Conservation (phyloP, 2,113 vertebrate genomes). For the Myodes glareolus region DNA sequence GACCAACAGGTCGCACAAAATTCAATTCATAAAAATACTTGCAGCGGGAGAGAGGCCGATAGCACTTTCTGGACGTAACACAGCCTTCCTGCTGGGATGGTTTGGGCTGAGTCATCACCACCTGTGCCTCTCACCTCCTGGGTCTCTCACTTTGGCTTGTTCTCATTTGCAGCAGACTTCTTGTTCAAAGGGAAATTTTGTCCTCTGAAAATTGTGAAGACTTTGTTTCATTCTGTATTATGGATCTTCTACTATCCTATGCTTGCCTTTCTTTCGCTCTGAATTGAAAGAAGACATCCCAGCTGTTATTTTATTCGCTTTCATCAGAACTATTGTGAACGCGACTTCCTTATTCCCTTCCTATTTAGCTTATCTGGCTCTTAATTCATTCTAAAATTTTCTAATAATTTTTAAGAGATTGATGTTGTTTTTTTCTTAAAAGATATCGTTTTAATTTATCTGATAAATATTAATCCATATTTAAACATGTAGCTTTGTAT, state of each 20-base stretch:
- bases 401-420: neutral
- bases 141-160: neutral
- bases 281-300: neutral
- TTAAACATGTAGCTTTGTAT: neutral
- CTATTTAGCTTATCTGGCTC: neutral
- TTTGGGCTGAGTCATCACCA: fast-evolving
- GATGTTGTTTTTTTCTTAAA: neutral
- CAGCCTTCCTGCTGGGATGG: neutral
- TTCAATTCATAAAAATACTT: neutral
- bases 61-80: neutral
- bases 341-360: neutral
- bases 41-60: no score
- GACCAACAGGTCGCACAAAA: neutral
- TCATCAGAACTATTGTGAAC: neutral
- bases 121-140: neutral
- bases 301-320: neutral
- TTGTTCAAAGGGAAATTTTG: neutral
- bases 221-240: neutral
- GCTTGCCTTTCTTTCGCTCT: neutral
- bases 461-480: neutral
- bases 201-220: neutral
- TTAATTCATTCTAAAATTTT: slow-evolving; percentile 1
- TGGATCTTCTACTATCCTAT: neutral
- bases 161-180: neutral
- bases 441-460: neutral